Evolutionary conservation across 2,888 invertebrate species (phyloP).

Genomic region (Erebia ligea): DNA sequence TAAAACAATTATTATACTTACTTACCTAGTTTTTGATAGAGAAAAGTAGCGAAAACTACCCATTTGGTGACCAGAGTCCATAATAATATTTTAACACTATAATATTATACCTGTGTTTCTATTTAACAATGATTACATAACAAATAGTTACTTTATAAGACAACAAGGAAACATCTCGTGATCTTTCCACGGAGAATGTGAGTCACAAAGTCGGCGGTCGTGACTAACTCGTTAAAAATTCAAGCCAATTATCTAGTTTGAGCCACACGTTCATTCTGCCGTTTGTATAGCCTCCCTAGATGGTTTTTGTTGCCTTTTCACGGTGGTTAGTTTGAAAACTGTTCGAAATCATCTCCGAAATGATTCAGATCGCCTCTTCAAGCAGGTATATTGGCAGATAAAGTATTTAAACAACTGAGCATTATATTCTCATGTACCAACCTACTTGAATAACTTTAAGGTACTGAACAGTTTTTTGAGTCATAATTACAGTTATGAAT

Average conservation of each 20-base stretch:
- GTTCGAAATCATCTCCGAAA: constrained; percentile 16
- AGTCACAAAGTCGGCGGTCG: constrained; percentile 69
- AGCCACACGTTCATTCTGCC: constrained; percentile 36
- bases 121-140: background rate
- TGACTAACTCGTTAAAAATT: constrained; percentile 79
- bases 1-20: too few species aligned
- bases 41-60: too few species aligned
- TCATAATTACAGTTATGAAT: too few species aligned
- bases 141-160: constrained; percentile 23
- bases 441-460: too few species aligned
- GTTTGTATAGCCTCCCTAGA: constrained; percentile 30
- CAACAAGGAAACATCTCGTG: constrained; percentile 54
- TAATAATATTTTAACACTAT: too few species aligned
- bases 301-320: constrained; percentile 31
- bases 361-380: background rate
- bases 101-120: too few species aligned
- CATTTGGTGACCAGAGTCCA: too few species aligned
- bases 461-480: too few species aligned
- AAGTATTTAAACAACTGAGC: too few species aligned
- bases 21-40: too few species aligned
- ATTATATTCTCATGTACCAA: too few species aligned
- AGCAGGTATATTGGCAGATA: too few species aligned
- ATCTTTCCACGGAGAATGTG: constrained; percentile 61
- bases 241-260: constrained; percentile 65
- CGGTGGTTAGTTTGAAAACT: constrained; percentile 26